Percentiles rank a stretch among this genome's conserved stretches.
phyloP scores from a whole-genome alignment of 2,797 vertebrate genomes.

The Propithecus perrieri region DNA sequence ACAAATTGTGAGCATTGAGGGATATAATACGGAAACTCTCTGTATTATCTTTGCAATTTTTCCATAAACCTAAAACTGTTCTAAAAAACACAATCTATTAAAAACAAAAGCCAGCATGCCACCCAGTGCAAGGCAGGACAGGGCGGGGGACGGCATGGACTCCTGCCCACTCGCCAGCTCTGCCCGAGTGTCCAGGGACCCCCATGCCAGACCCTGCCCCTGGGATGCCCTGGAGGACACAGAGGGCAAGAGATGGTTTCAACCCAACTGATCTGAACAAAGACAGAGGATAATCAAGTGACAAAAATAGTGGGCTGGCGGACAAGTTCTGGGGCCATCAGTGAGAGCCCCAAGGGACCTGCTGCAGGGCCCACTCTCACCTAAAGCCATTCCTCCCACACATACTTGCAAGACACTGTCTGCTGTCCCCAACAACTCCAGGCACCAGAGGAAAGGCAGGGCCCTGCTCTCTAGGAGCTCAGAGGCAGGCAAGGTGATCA shows the following conservation, averaged over 20 bases:
- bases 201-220: not conserved
- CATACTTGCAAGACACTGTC: not conserved
- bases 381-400: not conserved
- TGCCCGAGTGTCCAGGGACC: fast-evolving
- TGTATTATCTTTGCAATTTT: not conserved
- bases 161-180: not conserved
- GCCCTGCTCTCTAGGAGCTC: not conserved
- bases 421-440: not conserved
- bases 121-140: fast-evolving
- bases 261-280: not conserved
- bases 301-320: not conserved
- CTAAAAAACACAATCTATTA: not conserved
- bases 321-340: not conserved
- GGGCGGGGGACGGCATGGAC: fast-evolving
- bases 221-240: not conserved
- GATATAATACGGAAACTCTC: not conserved
- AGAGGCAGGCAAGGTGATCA: not conserved
- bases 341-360: not conserved
- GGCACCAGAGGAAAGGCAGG: not conserved
- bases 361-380: fast-evolving
- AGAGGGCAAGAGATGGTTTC: not conserved
- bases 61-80: not conserved
- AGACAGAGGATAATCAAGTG: fast-evolving
- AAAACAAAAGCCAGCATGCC: not conserved
- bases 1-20: not conserved